Evolutionary conservation across 2,113 vertebrate species (phyloP), one percentile per base, ranked within the genome.

Genomic region (Globicephala melas): DNA sequence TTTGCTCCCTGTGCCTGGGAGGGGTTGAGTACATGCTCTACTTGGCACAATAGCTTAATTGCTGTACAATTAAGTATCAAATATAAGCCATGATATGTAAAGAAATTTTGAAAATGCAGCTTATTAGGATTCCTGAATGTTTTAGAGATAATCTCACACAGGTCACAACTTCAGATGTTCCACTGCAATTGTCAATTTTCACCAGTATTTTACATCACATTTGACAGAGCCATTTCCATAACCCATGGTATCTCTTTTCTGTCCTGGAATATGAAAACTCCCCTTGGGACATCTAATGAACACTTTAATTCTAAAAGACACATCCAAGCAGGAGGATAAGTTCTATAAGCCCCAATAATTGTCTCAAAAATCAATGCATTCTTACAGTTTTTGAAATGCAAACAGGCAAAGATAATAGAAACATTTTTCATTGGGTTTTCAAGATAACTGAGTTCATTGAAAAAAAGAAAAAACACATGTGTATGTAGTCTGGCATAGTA

Each of bases 381-480:
- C 62, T 97, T 95, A 94, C 12, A 94, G 47, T 96, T 96, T 96
- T 97, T 96, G 76, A 95, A 97, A 96, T 96, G 81, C 81, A 96
- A 98, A 98, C 97, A 98, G 93, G 80, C 68, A 94, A 97, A 98
- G 97, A 93, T 98, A 98, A 98, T 92, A 98, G 96, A 98, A 98
- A 98, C 70, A 97, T 97, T 98, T 97, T 97, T 98, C 89, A 98
- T 53, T 84, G 67, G 44, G 74, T 98, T 98, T 97, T 97, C 94
- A 97, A 96, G 96, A 97, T 84, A 65, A 94, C 77, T 96, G 71
- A 98, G 91, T 97, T 98, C 97, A 97, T 94, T 97, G 95, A 58
- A 98, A 95, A 97, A 96, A 89, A 97, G 58, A 63, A 36, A 76
- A 58, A 80, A 58, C 23, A 58, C 21, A 36, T 70, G 18, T 38